Conservation (phyloP, 2,888 invertebrate genomes). For the Eumerus sabulonum region DNA sequence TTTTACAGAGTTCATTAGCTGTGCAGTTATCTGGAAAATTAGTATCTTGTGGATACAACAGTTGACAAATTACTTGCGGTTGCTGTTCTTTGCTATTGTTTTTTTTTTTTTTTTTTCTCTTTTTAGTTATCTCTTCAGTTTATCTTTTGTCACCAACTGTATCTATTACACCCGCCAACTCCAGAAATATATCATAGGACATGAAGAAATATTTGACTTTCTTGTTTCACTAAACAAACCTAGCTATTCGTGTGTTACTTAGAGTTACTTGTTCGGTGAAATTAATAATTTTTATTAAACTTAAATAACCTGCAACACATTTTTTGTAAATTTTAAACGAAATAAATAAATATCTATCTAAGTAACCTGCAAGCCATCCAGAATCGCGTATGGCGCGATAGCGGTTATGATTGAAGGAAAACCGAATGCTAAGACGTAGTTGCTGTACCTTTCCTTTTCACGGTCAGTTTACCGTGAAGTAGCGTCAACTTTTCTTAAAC, state of each 20-base stretch:
- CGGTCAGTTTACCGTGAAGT: slow-evolving; percentile 49
- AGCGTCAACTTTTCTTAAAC: slow-evolving; percentile 31
- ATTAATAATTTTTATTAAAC: slow-evolving; percentile 47
- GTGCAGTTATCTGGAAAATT: slow-evolving; percentile 33
- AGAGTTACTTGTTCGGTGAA: slow-evolving; percentile 41
- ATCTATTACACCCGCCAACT: slow-evolving; percentile 20
- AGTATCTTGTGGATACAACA: slow-evolving; percentile 25
- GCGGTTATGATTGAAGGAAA: slow-evolving; percentile 47
- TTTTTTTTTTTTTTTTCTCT: slow-evolving; percentile 19
- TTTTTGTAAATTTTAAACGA: too few species aligned
- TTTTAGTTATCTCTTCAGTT: slow-evolving; percentile 23
- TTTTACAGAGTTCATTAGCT: slow-evolving; percentile 12
- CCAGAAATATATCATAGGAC: too few species aligned
- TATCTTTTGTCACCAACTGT: slow-evolving; percentile 32
- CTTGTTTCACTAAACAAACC: background rate
- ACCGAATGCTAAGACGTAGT: slow-evolving; percentile 1
- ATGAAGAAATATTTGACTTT: slow-evolving; percentile 1
- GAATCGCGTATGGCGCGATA: slow-evolving; percentile 25
- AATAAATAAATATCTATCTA: too few species aligned
- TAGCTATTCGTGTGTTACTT: slow-evolving; percentile 25
- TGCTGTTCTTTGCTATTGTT: slow-evolving; percentile 30
- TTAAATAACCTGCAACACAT: slow-evolving; percentile 42
- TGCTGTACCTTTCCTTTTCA: slow-evolving; percentile 35
- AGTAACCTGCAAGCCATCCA: slow-evolving; percentile 31
- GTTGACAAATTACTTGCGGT: slow-evolving; percentile 39